phyloP scores from a whole-genome alignment of 1,140 invertebrate species.

The Drosophila lacertosa region DNA sequence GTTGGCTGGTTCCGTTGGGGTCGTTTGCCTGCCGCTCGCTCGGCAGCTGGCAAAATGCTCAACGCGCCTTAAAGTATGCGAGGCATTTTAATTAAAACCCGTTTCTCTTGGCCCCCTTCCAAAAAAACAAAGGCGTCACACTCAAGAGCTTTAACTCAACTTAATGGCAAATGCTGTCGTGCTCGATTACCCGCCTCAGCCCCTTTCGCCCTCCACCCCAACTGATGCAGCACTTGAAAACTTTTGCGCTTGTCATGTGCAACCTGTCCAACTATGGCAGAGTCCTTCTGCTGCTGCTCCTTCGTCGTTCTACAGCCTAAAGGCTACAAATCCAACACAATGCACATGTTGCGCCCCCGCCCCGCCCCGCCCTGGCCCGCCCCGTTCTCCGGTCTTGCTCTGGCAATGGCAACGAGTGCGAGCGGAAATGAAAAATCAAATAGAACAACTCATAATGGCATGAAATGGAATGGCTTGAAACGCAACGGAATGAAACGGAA shows the following conservation, averaged over 20 bases:
- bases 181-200: conserved; percentile 67
- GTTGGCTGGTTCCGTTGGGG: conserved; percentile 28
- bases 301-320: conserved; percentile 61
- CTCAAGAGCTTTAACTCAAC: conserved; percentile 67
- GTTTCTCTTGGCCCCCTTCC: conserved; percentile 30
- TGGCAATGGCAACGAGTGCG: conserved; percentile 27
- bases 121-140: conserved; percentile 27
- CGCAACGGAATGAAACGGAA: conserved; percentile 2
- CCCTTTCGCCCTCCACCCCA: conserved; percentile 1
- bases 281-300: conserved; percentile 43
- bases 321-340: conserved; percentile 75
- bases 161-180: conserved; percentile 79
- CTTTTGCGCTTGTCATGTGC: conserved; percentile 76
- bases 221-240: conserved; percentile 65
- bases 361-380: not conserved
- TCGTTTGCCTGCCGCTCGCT: conserved; percentile 26
- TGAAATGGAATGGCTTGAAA: conserved; percentile 27
- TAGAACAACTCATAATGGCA: conserved; percentile 76
- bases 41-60: not conserved
- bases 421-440: conserved; percentile 79
- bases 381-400: not conserved
- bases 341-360: conserved; percentile 58
- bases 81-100: conserved; percentile 76
- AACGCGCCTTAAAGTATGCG: conserved; percentile 70
- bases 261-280: conserved; percentile 75